These are phyloP conservation scores for Rhynchophorus ferrugineus DNA, from an alignment of 1,140 invertebrate species.

Conservation along the genomic window DNA sequence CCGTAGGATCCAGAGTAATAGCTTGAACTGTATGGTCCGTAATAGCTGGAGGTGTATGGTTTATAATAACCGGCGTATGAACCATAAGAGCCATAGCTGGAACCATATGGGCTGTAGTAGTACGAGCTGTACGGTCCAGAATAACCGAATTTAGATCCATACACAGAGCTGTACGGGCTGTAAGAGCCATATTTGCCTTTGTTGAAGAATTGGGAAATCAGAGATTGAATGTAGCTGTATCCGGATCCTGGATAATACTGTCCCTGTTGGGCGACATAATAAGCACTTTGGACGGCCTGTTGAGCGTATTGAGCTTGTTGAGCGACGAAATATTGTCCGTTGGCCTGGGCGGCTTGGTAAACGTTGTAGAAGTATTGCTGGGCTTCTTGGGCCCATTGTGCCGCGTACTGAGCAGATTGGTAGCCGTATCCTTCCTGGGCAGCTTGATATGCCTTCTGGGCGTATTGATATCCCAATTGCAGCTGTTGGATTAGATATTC, in stretches of 20 bases:
- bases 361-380: conserved; percentile 14
- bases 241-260: not conserved
- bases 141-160: not conserved
- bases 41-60: not conserved
- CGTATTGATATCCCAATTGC: conserved; percentile 3
- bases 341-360: conserved; percentile 6
- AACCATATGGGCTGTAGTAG: not conserved
- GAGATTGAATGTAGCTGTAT: not conserved
- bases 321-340: conserved; percentile 1
- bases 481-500: conserved; percentile 9
- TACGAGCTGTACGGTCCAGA: not conserved
- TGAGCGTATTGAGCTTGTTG: conserved; percentile 12
- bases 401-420: conserved; percentile 8
- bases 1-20: not conserved
- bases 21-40: not conserved
- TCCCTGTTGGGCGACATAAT: not conserved
- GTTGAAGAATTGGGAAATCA: not conserved
- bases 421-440: conserved; percentile 2
- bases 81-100: not conserved
- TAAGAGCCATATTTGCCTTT: not conserved
- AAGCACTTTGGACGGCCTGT: conserved; percentile 1
- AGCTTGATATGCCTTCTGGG: conserved; percentile 1
- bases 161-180: conserved; percentile 1
- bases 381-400: conserved; percentile 1
- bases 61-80: no score